Evolutionary conservation across 2,113 vertebrate genomes (phyloP), one percentile per base, ranked within the genome.

Genomic region (Ophthalmolycus amberensis): DNA sequence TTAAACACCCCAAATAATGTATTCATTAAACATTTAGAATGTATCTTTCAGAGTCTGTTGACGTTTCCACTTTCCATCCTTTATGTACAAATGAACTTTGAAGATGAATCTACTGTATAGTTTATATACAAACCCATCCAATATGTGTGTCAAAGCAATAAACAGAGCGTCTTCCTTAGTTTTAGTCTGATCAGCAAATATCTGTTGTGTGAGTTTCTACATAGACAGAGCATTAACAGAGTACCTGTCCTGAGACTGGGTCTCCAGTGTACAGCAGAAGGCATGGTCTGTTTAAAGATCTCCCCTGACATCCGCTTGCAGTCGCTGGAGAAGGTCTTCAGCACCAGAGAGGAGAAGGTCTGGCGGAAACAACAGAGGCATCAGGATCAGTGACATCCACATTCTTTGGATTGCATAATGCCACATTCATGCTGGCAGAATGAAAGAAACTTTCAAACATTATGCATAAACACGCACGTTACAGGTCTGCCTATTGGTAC

Each of bases 211-310:
- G 48, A 56, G 10, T 63, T 58, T 1, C 9, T 54, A 50, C 44
- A 52, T 6, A 16, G 40, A 22, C 59, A 22, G 15, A 38, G 15
- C 29, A 54, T 11, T 25, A 65, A 14, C 37, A 54, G 2, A n/a
- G 64, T 84, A 95, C 96, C 95, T 1, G 91, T 73, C 0, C 89
- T 94, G 25, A 85, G 92, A 32, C 87, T 90, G 0, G 91, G 74
- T 76, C 95, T 93, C 96, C 96, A 97, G 84, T 96, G 95, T 62
- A 89, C 93, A 65, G 94, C 95, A 82, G 94, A 88, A 0, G 96
- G 96, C 96, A 97, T 97, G 0, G 93, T 96, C 85, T 93, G 96
- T 32, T 94, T 79, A 1, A 97, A 96, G 88, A 97, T 95, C 77
- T 96, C 93, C 63, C 90, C 89, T 0, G 96, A 94, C 85, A 95